phyloP scores from a whole-genome alignment of 2,113 vertebrate genomes.

The Cranoglanis bouderius region DNA sequence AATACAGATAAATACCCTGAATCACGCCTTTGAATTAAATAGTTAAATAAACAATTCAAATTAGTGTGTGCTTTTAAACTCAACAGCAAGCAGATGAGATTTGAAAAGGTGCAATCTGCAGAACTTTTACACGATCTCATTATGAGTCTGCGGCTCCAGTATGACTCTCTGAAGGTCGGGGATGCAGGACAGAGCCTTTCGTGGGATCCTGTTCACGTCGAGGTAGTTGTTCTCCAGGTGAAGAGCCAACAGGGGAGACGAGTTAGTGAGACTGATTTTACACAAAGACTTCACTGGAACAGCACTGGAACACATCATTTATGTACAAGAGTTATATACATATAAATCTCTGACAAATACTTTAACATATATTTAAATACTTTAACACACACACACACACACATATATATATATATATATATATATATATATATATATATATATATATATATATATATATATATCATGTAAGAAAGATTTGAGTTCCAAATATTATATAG shows the following conservation, averaged over 20 bases:
- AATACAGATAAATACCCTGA: slow-evolving; percentile 6
- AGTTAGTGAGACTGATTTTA: slow-evolving; percentile 67
- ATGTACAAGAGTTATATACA: background rate
- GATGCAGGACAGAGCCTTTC: slow-evolving; percentile 75
- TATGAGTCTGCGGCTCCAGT: slow-evolving; percentile 69
- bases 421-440: no score
- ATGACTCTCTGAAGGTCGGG: slow-evolving; percentile 64
- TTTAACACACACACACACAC: no score
- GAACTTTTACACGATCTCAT: slow-evolving; percentile 39
- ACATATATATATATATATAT: no score
- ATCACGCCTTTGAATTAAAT: slow-evolving; percentile 24
- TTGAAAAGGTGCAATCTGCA: slow-evolving; percentile 1
- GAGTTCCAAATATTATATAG: background rate
- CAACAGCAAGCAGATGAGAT: background rate
- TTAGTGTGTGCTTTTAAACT: background rate
- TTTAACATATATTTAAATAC: background rate
- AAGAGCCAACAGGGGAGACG: slow-evolving; percentile 71
- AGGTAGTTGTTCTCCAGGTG: slow-evolving; percentile 81
- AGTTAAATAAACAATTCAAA: slow-evolving; percentile 34
- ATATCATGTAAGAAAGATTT: slow-evolving; percentile 1
- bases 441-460: no score
- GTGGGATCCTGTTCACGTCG: slow-evolving; percentile 66
- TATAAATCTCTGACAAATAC: background rate
- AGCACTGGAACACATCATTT: slow-evolving; percentile 61
- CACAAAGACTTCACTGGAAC: slow-evolving; percentile 77